Percentiles rank a stretch among this genome's conserved stretches.
Conservation (phyloP, 2,888 invertebrate species). For the Andrena praecox region DNA sequence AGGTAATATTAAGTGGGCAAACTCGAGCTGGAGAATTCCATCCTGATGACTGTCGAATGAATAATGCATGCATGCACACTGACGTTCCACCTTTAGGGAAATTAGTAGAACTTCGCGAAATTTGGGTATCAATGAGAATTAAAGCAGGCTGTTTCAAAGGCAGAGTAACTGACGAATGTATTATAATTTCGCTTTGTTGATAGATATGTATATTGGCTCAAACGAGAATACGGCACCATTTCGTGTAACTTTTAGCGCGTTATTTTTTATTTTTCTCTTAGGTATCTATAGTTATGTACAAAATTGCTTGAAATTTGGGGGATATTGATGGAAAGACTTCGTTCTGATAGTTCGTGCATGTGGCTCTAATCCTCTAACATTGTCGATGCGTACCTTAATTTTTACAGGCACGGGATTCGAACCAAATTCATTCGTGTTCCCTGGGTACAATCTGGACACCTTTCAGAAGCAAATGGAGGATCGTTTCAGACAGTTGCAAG, state of each 20-base stretch:
- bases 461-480: constrained; percentile 66
- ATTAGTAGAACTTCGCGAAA: background rate
- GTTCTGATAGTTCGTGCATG: background rate
- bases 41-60: background rate
- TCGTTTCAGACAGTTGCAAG: constrained; percentile 66
- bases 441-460: constrained; percentile 15
- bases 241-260: too few relatives aligned
- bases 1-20: constrained; percentile 46
- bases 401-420: constrained; percentile 30
- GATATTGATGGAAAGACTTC: background rate
- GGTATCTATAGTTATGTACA: background rate
- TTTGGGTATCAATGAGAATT: background rate
- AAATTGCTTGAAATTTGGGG: background rate
- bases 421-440: constrained; percentile 2
- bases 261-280: background rate
- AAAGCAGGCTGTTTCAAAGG: background rate
- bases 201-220: too few relatives aligned
- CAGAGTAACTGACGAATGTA: background rate
- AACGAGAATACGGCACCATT: too few relatives aligned
- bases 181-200: background rate
- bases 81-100: background rate
- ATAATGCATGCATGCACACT: constrained; percentile 25
- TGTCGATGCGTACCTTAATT: background rate
- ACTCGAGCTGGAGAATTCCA: background rate
- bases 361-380: background rate